Evolutionary conservation across 2,797 vertebrate genomes (phyloP), one percentile per base, ranked within the genome.

Genomic region (Falco rusticolus): DNA sequence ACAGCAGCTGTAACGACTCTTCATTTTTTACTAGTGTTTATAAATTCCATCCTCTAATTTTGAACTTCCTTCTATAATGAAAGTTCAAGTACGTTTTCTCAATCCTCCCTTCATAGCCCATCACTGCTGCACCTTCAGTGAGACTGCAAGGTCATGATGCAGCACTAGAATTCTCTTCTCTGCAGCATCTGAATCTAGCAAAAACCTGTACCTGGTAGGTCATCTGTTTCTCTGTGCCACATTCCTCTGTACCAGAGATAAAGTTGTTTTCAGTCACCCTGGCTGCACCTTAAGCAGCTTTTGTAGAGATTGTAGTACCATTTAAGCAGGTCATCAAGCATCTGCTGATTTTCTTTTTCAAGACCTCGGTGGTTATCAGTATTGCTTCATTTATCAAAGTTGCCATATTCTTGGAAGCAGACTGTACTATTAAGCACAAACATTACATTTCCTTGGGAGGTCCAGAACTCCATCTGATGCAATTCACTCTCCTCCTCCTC

Each of bases 331-430:
- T 87, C 88, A 94, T 88, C 66, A 91, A 88, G 69, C 82, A 76
- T 88, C 77, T 84, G 78, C 39, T 91, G 79, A 87, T 88, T 87
- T 87, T 84, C 92, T 93, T 90, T 75, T 89, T 82, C 60, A 81
- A 88, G 95, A 93, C 66, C 84, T 89, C 5, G 0, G 22, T 33
- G 66, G 43, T 87, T 94, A 93, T 84, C 90, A 91, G 56, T 26
- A 26, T 72, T 94, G 69, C 61, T 90, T 65, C 74, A 75, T 96
- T 94, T 94, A 95, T 96, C 90, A 96, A 78, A 84, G 72, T 86
- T 94, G 84, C 77, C 75, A 87, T 95, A 88, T 92, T 92, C 92
- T 88, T 97, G 94, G 96, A 96, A 96, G 91, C 66, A 86, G 74
- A 68, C 21, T 48, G 33, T n/a, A 45, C 87, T 86, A 71, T 92